phyloP scores from a whole-genome alignment of 2,888 invertebrate species.

The Drosophila antonietae region DNA sequence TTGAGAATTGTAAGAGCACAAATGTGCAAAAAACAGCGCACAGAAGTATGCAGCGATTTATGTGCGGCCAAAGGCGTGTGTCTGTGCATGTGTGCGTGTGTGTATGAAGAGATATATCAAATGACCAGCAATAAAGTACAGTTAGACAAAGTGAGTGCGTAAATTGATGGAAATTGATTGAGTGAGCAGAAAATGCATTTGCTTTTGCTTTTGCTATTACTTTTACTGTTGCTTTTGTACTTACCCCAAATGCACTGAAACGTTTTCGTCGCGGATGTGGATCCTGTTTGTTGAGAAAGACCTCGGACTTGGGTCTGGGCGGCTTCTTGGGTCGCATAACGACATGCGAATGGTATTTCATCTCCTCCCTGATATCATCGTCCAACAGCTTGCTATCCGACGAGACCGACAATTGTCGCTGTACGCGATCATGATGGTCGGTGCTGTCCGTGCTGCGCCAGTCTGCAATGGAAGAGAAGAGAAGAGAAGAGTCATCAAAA shows the following conservation, averaged over 20 bases:
- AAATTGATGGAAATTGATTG: slow-evolving; percentile 39
- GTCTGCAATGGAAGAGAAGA: slow-evolving; percentile 86
- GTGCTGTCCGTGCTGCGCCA: slow-evolving; percentile 89
- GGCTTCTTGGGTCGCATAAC: slow-evolving; percentile 95
- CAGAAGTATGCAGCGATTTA: slow-evolving; percentile 55
- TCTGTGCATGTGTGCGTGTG: not conserved
- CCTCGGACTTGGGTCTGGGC: slow-evolving; percentile 98
- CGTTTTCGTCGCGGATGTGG: slow-evolving; percentile 93
- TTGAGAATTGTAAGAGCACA: slow-evolving; percentile 64
- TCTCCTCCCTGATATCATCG: slow-evolving; percentile 94
- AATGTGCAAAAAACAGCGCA: slow-evolving; percentile 3
- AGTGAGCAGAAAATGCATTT: slow-evolving; percentile 13
- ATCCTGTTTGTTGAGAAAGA: slow-evolving; percentile 92
- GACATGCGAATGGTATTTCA: slow-evolving; percentile 88
- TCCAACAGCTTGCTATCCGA: slow-evolving; percentile 96
- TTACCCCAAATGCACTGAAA: slow-evolving; percentile 98
- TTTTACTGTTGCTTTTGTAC: slow-evolving; percentile 79
- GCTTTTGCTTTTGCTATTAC: not conserved
- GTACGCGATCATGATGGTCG: slow-evolving; percentile 92
- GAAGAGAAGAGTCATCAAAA: slow-evolving; percentile 22
- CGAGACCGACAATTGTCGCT: slow-evolving; percentile 95
- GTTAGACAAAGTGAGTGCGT: slow-evolving; percentile 25
- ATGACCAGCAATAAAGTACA: slow-evolving; percentile 43
- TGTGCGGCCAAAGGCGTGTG: not conserved
- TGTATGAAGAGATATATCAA: slow-evolving; percentile 30